Percentiles rank a stretch among this genome's conserved stretches.
Conservation (phyloP, 2,797 vertebrate species). For the Chaenodraco wilsoni region DNA sequence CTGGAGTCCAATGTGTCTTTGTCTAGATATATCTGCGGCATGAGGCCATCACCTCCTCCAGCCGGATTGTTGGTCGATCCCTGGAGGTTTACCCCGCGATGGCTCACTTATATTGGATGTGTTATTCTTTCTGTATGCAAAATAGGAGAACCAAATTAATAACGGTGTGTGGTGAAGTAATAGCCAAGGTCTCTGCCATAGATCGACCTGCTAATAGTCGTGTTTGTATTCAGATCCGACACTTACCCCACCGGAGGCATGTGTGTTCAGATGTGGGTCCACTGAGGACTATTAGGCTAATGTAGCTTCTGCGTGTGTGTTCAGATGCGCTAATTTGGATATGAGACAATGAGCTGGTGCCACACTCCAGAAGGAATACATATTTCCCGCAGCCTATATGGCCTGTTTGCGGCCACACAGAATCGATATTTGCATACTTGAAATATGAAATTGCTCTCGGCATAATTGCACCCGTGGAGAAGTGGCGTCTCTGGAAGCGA, state of each 20-base stretch:
- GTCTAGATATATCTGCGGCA: too few species aligned
- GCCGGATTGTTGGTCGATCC: neutral
- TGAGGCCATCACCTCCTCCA: slow-evolving; percentile 6
- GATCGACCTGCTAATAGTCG: slow-evolving; percentile 61
- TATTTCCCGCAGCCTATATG: slow-evolving; percentile 46
- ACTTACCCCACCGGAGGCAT: slow-evolving; percentile 63
- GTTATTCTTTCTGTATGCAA: slow-evolving; percentile 32
- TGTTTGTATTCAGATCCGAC: slow-evolving; percentile 71
- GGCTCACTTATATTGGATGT: slow-evolving; percentile 16
- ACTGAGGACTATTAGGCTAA: slow-evolving; percentile 70
- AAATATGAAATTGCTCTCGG: slow-evolving; percentile 77
- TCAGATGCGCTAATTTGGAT: slow-evolving; percentile 63
- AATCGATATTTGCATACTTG: slow-evolving; percentile 78
- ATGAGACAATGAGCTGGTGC: slow-evolving; percentile 49
- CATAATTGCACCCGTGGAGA: slow-evolving; percentile 74
- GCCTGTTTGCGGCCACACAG: slow-evolving; percentile 59
- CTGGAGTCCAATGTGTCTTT: too few species aligned
- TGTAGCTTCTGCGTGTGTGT: slow-evolving; percentile 52
- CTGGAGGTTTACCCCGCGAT: slow-evolving; percentile 1
- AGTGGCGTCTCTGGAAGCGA: slow-evolving; percentile 60
- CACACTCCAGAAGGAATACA: slow-evolving; percentile 69
- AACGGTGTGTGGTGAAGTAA: slow-evolving; percentile 21
- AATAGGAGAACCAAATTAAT: slow-evolving; percentile 47
- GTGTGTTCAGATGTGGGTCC: slow-evolving; percentile 55
- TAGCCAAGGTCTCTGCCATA: slow-evolving; percentile 48